Base-by-base conservation (phyloP, 2,797 vertebrate species). In the Emydoidea blandingii region DNA sequence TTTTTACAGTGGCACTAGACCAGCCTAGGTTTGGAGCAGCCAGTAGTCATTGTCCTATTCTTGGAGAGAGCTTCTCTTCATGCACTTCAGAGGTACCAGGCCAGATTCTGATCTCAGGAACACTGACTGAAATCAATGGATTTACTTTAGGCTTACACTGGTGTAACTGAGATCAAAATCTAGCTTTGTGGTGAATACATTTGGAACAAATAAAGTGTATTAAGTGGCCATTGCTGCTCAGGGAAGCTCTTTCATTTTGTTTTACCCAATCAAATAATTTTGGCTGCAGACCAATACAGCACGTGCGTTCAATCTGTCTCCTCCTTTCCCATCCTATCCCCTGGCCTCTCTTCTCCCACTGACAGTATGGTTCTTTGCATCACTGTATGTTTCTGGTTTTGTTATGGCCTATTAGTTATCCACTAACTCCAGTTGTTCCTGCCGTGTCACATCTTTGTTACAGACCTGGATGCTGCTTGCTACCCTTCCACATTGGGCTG, bases 351-450 rank as follows among this genome's bases (percentile, higher is more conserved):
- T 31, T 90, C 47, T 62, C 2, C 57, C 72, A 65, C 65, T 68
- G 18, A 89, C 92, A 81, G 19, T 62, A 7, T 52, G 86, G 86
- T 25, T 83, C 81, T 83, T 94, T 96, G 84, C 65, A 88, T 29
- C 90, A 57, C 29, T 49, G 79, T 78, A 16, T 1, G 1, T 79
- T 87, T 91, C 50, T 86, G 91, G 21, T 59, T 89, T 90, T 86
- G 59, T 72, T n/a, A 65, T 49, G 37, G 34, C 52, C 83, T 90
- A 52, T 56, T 86, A 8, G 5, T 81, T 85, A 9, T 4, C 5
- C 83, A n/a, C 53, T 88, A 78, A 50, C 82, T 87, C 34, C 78
- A 81, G 87, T 0, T 0, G 21, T 59, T 95, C 47, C 89, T 0
- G 4, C 65, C 91, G 23, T 89, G 72, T 80, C 79, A 44, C 41